Evolutionary conservation across 2,888 invertebrate species (phyloP), one percentile per base, ranked within the genome.

Genomic region (Leuctra nigra): DNA sequence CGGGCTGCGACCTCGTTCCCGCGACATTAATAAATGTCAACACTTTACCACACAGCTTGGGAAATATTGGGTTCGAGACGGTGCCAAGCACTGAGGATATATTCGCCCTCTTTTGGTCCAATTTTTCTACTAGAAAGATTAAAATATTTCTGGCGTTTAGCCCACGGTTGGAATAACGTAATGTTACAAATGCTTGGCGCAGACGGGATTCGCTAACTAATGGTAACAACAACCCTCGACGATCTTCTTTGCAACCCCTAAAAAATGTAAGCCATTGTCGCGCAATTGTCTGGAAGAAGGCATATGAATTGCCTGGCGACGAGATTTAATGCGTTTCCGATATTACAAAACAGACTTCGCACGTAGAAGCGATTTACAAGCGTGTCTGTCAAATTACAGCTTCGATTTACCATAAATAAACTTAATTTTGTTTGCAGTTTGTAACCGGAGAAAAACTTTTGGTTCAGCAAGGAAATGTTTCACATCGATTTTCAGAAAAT

Each of bases 241-340:
- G 11, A 29, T 7, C 20, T n/a, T 23, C 23, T 44, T 16, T 44
- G 44, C n/a, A 44, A 20, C 23, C 44, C 3, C n/a, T n/a, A n/a
- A 44, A 44, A 44, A 44, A 44, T 44, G 44, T 44, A 20, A 20
- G 23, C 44, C 18, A 44, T 44, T 44, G n/a, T 20, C n/a, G 44
- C 23, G 22, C 20, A 44, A 44, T 44, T 44, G 44, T 44, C 44
- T 44, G 44, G 44, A 44, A 44, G 44, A 44, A 11, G 29, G 7
- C 29, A 29, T 29, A 44, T 44, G 44, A 44, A 44, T 20, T 44
- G 44, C 23, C 39, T 44, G 23, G 18, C 23, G 22, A 20, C 3
- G 20, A 20, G 20, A 44, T 44, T 20, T 20, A 44, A 44, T 44
- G 22, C 22, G 20, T 44, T 44, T 44, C 23, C 44, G 23, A 44